A percentile compares a stretch with the other conserved stretches of the same genome.
phyloP scores from a whole-genome alignment of 2,797 vertebrate genomes.

The Podarcis lilfordi region DNA sequence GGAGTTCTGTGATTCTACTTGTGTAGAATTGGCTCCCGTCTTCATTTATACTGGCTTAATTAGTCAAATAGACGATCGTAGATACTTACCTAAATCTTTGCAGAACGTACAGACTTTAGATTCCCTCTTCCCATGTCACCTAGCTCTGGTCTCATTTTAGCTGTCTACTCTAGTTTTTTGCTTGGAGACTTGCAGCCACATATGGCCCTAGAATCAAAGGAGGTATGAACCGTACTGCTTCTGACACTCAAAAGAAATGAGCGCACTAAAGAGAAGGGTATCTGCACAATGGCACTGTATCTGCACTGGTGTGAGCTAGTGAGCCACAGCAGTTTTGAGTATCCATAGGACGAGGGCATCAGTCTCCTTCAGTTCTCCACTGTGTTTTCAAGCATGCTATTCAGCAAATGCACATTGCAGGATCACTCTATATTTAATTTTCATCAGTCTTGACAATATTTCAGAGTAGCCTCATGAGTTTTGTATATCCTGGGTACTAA shows the following conservation, averaged over 20 bases:
- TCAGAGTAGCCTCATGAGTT: conserved; percentile 47
- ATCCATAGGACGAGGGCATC: neutral
- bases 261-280: neutral
- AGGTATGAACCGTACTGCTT: too few relatives aligned
- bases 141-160: conserved; percentile 26
- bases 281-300: neutral
- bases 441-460: conserved; percentile 30
- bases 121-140: conserved; percentile 37
- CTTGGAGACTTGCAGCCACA: neutral
- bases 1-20: neutral
- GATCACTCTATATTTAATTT: conserved; percentile 42
- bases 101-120: neutral
- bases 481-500: conserved; percentile 54
- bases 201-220: neutral
- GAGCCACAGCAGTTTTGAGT: neutral
- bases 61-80: neutral
- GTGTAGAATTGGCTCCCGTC: neutral
- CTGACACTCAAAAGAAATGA: neutral
- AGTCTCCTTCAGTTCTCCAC: neutral
- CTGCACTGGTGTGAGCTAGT: neutral
- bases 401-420: neutral
- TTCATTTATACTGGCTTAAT: neutral
- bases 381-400: conserved; percentile 15
- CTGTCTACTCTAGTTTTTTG: conserved; percentile 1
- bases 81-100: conserved; percentile 17